Base-by-base conservation (phyloP, 2,797 vertebrate genomes). In the Chromobotia macracanthus region DNA sequence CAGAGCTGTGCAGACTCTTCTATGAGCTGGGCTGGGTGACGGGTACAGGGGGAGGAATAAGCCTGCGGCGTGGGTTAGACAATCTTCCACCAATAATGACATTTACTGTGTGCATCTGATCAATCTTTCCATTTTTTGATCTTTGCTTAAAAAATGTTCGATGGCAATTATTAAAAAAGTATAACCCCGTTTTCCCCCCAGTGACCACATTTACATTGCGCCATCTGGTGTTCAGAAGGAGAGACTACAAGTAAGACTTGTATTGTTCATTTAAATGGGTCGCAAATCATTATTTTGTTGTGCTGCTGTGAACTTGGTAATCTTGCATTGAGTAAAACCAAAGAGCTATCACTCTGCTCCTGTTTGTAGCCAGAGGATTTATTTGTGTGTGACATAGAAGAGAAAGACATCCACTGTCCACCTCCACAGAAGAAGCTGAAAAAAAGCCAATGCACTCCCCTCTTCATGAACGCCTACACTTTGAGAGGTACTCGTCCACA, bases 171-270 rank as follows among this genome's bases (percentile, higher is more conserved):
- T 23, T 75, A 31, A 56, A 50, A 38, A 44, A 75, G 71, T 31
- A 31, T 31, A n/a, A n/a, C 5, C 5, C 15, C 1, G 31, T 2
- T 9, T 63, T 51, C 82, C 46, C 41, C 58, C 15, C 82, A 76
- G 77, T 83, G 28, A 95, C 79, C 93, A 96, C 84, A 98, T 99
- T 88, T 99, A 95, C 87, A 95, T 99, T 0, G 96, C 97, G 68
- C 97, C 97, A 5, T 99, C 97, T 53, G 97, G 97, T 65, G 95
- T 99, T 74, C 97, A 99, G 84, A 99, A 99, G 87, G 97, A 98
- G 89, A 94, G 96, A 88, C 96, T 99, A 87, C 95, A 98, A 95
- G 97, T 97, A 88, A 46, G 89, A 31, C 31, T 25, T 56, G 31
- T 63, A 35, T 19, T 9, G 16, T 75, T 77, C 2, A n/a, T 60